Evolutionary conservation across 2,113 vertebrate genomes (phyloP).

Genomic region (Lontra canadensis): DNA sequence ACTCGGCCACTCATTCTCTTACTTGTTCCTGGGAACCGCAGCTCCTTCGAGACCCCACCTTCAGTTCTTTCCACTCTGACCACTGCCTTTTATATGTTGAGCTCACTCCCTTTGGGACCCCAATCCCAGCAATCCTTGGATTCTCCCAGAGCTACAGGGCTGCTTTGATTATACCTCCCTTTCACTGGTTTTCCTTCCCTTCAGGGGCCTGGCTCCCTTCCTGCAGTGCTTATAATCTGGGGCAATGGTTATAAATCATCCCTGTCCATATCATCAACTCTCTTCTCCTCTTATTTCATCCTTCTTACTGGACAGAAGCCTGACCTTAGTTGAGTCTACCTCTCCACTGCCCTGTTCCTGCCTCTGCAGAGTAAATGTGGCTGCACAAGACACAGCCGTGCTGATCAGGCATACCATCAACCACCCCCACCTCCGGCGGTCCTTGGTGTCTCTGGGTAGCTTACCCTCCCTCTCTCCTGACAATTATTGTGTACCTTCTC

Average conservation of each 20-base stretch:
- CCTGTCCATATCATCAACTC: not conserved
- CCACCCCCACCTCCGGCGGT: not conserved
- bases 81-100: not conserved
- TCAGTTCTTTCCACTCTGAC: not conserved
- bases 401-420: not conserved
- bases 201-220: not conserved
- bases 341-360: not conserved
- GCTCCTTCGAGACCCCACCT: not conserved
- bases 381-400: not conserved
- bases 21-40: not conserved
- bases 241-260: not conserved
- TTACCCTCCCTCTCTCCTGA: not conserved
- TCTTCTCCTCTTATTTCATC: not conserved
- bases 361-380: not conserved
- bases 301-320: not conserved
- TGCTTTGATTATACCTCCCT: not conserved
- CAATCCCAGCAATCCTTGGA: not conserved
- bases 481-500: not conserved
- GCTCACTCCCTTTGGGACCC: not conserved
- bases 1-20: not conserved
- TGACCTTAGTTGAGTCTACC: not conserved
- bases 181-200: not conserved
- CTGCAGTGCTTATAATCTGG: not conserved
- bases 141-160: not conserved
- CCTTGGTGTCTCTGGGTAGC: not conserved